Percentiles rank a stretch among this genome's conserved stretches.
Evolutionary conservation across 2,113 vertebrate genomes (phyloP).

Genomic region (Apeltes quadracus): DNA sequence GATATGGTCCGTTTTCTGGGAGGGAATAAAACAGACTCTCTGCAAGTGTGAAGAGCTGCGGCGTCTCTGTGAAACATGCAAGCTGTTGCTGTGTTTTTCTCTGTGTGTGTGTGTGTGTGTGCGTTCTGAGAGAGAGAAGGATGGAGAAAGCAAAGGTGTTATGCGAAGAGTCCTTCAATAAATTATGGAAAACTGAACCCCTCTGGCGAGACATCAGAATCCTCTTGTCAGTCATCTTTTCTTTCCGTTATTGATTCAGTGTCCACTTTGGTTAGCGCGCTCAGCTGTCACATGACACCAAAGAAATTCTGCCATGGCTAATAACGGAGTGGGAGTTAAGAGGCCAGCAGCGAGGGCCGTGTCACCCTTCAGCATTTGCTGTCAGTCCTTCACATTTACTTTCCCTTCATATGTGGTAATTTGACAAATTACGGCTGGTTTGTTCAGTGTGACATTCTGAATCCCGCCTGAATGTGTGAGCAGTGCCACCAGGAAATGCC

Average conservation of each 20-base stretch:
- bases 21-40: constrained; percentile 28
- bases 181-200: constrained; percentile 13
- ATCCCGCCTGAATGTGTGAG: not conserved
- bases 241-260: not conserved
- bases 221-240: not conserved
- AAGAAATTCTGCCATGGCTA: not conserved
- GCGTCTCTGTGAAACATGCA: constrained; percentile 57
- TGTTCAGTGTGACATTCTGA: not conserved
- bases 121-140: constrained; percentile 8
- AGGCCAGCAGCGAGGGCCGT: not conserved
- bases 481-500: not conserved
- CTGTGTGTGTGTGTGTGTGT: constrained; percentile 1
- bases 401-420: not conserved
- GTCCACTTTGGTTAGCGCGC: not conserved
- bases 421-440: not conserved
- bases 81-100: constrained; percentile 48
- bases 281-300: not conserved
- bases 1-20: constrained; percentile 9
- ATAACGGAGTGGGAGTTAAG: not conserved
- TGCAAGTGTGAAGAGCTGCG: constrained; percentile 43
- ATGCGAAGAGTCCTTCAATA: constrained; percentile 1
- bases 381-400: not conserved
- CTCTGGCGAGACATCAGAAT: constrained; percentile 20
- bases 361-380: not conserved
- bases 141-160: not conserved